Evolutionary conservation across 1,140 invertebrate genomes (phyloP), one percentile per base, ranked within the genome.

Genomic region (Gonioctena quinquepunctata): DNA sequence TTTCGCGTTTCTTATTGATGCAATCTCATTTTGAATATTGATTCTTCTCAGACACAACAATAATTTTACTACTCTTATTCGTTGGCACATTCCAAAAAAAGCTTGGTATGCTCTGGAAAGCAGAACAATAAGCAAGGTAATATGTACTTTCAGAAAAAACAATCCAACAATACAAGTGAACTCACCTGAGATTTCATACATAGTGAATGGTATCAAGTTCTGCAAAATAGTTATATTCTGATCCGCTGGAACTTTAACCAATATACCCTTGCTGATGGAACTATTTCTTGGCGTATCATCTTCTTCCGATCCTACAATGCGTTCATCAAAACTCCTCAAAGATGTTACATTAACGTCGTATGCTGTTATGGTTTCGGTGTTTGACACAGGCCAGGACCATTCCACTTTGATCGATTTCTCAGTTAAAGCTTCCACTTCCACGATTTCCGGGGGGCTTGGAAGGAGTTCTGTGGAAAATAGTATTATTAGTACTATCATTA

Each of bases 311-410:
- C 86, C 83, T 62, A 85, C 83, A 22, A 86, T 76, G 60, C 84
- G 84, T 52, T 85, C 85, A 72, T 92, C 90, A 77, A 92, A 93
- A 3, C 85, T 88, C 48, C 86, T 84, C 25, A 93, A 80, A 4
- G 87, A 87, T 0, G 92, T 93, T 3, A 94, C 84, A 76, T 94
- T 94, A 1, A 94, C 86, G 8, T 88, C 76, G 77, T 90, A 94
- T 67, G 90, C 86, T 4, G 87, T 88, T 0, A 94, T 86, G 0
- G 88, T 87, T 3, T 92, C 88, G 2, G 85, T 76, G 69, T 92
- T 89, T 66, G 88, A 84, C 13, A 83, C 75, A 0, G 93, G 92
- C 0, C 85, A 83, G 3, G 81, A 81, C 93, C 93, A 94, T 11
- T 88, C 86, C 1, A 94, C 86, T 71, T 88, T 88, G 1, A 94